Conservation (phyloP, 2,888 invertebrate genomes). For the Sthenelais limicola region DNA sequence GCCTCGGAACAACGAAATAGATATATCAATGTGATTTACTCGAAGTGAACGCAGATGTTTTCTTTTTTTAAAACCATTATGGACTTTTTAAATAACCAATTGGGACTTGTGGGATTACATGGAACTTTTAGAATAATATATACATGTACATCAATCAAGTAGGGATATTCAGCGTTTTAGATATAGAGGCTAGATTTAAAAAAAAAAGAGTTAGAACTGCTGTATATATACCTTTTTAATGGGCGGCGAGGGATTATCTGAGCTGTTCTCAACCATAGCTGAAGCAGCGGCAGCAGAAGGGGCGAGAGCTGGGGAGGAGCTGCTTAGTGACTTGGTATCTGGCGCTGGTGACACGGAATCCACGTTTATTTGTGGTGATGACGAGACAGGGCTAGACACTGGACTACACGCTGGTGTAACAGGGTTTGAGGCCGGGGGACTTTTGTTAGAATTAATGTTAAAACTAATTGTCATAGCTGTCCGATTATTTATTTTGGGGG, state of each 20-base stretch:
- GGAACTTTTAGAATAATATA: no score
- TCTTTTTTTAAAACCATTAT: no score
- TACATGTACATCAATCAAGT: no score
- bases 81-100: no score
- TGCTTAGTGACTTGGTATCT: conserved; percentile 7
- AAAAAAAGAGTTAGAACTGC: no score
- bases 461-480: conserved; percentile 44
- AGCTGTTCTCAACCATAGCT: not conserved
- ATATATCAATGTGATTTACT: no score
- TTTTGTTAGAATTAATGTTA: conserved; percentile 42
- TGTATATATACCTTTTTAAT: conserved; percentile 1
- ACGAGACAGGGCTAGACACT: conserved; percentile 14
- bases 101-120: no score
- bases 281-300: not conserved
- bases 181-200: no score
- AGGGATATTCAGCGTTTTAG: no score
- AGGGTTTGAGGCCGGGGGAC: conserved; percentile 30
- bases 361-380: conserved; percentile 16
- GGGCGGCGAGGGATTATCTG: not conserved
- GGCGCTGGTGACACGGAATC: no score
- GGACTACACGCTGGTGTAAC: conserved; percentile 44
- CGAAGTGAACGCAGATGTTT: no score
- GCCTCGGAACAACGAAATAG: no score
- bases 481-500: conserved; percentile 43
- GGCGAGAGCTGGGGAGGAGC: not conserved